Percentiles rank a stretch among this genome's conserved stretches.
Conservation (phyloP, 2,797 vertebrate species). For the Scomberomorus guttatus region DNA sequence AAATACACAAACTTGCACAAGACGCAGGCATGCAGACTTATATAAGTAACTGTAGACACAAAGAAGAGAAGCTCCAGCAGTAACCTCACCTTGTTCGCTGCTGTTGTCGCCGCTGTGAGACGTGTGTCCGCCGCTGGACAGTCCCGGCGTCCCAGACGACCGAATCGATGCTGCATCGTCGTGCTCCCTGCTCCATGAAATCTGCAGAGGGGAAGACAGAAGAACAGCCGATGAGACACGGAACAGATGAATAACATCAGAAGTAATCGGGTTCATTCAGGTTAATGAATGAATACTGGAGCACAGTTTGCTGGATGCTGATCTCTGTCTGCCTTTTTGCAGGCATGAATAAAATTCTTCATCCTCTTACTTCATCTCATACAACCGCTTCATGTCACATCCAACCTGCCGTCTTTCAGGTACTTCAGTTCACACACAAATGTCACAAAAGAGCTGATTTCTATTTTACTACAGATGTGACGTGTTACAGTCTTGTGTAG, state of each 20-base stretch:
- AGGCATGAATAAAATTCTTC: too few relatives aligned
- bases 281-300: neutral
- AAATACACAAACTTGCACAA: neutral
- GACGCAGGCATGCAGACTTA: neutral
- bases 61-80: too few relatives aligned
- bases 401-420: too few relatives aligned
- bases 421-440: too few relatives aligned
- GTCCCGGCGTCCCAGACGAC: constrained; percentile 90
- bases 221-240: neutral
- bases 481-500: neutral
- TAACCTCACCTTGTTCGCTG: constrained; percentile 92
- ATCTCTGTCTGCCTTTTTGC: neutral
- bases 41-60: neutral
- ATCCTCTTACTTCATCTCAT: too few relatives aligned
- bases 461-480: too few relatives aligned
- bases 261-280: neutral
- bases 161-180: constrained; percentile 90
- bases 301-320: too few relatives aligned
- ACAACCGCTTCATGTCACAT: too few relatives aligned
- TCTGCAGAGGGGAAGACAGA: constrained; percentile 72
- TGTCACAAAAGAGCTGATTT: too few relatives aligned
- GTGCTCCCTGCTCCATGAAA: constrained; percentile 94
- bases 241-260: neutral
- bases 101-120: constrained; percentile 94
- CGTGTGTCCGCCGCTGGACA: constrained; percentile 91